phyloP scores from a whole-genome alignment of 2,888 invertebrate genomes.

The Tenodera sinensis region DNA sequence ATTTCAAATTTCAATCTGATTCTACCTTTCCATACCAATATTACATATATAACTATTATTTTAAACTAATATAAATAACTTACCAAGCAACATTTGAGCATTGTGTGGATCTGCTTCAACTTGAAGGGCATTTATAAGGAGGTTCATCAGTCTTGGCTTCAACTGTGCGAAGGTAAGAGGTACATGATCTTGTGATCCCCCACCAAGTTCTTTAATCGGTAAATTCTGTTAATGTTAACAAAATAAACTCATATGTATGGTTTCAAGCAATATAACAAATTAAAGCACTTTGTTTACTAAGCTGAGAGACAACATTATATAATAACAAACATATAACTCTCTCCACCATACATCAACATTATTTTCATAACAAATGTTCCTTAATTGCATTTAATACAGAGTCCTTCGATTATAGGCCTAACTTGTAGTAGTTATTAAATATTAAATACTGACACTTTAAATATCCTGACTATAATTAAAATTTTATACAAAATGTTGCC shows the following conservation, averaged over 20 bases:
- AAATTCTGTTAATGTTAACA: constrained; percentile 38
- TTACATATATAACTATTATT: not conserved
- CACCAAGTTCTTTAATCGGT: constrained; percentile 42
- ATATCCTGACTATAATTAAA: constrained; percentile 14
- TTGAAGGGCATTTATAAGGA: constrained; percentile 77
- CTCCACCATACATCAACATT: no score
- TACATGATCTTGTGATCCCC: constrained; percentile 36
- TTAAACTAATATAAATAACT: constrained; percentile 23
- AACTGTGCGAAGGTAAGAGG: constrained; percentile 62
- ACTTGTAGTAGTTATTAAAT: no score
- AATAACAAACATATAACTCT: no score
- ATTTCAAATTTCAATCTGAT: no score
- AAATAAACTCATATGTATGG: not conserved
- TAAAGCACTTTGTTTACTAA: no score
- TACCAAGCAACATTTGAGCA: constrained; percentile 78
- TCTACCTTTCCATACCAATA: no score
- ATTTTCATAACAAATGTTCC: no score
- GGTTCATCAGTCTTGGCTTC: constrained; percentile 72
- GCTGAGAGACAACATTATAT: no score
- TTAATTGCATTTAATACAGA: no score
- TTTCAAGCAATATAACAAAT: no score
- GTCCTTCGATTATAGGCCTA: no score
- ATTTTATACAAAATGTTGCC: not conserved
- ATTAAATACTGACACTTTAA: no score
- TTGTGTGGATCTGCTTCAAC: constrained; percentile 82